Evolutionary conservation across 2,888 invertebrate species (phyloP).

Genomic region (Ligdia adustata): DNA sequence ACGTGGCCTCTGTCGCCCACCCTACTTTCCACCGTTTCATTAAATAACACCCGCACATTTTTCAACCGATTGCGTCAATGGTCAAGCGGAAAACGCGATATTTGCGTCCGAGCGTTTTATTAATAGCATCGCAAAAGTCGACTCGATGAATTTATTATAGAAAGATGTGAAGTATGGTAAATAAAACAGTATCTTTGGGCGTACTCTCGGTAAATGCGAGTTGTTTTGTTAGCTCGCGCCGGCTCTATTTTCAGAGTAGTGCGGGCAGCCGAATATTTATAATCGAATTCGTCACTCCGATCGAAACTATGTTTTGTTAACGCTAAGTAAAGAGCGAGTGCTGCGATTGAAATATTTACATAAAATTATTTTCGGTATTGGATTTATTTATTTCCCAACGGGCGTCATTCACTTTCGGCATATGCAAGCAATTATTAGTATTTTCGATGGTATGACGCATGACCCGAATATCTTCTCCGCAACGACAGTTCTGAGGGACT

Average conservation of each 20-base stretch:
- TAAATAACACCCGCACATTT: conserved; percentile 78
- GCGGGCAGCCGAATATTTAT: conserved; percentile 70
- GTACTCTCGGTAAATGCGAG: conserved; percentile 58
- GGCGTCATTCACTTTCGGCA: conserved; percentile 70
- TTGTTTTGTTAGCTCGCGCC: conserved; percentile 62
- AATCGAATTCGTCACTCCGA: conserved; percentile 71
- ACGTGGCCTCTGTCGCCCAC: conserved; percentile 57
- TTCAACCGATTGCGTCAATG: conserved; percentile 80
- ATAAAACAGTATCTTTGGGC: conserved; percentile 71
- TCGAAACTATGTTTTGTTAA: conserved; percentile 70
- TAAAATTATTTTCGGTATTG: conserved; percentile 68
- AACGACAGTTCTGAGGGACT: conserved; percentile 48
- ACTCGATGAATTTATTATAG: conserved; percentile 77
- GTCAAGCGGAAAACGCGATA: conserved; percentile 73
- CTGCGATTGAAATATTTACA: conserved; percentile 69
- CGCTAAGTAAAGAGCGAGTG: conserved; percentile 67
- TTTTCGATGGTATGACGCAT: conserved; percentile 72
- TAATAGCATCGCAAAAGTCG: conserved; percentile 75
- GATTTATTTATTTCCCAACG: conserved; percentile 68
- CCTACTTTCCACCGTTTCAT: conserved; percentile 68
- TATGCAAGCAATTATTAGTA: conserved; percentile 72
- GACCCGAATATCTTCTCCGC: conserved; percentile 61
- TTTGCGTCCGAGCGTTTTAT: conserved; percentile 75
- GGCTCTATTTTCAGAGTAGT: conserved; percentile 61
- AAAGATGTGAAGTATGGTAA: conserved; percentile 72